These are phyloP conservation scores for Dusona sp. DNA, from an alignment of 2,888 invertebrate genomes.

Conservation along the genomic window DNA sequence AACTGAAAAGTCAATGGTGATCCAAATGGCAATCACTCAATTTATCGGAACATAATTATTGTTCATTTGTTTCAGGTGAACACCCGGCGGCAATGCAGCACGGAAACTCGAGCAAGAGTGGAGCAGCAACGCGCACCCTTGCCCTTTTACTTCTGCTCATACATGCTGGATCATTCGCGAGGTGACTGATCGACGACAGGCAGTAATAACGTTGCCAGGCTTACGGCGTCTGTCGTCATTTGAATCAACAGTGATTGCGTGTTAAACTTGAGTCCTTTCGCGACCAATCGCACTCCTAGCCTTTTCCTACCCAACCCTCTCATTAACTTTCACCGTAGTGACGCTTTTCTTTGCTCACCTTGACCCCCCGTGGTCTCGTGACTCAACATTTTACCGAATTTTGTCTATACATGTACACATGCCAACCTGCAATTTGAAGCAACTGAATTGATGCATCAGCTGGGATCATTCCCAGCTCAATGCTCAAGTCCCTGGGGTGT, in stretches of 20 bases:
- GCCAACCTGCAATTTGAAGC: constrained; percentile 33
- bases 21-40: background rate
- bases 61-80: constrained; percentile 82
- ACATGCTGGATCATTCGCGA: constrained; percentile 81
- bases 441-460: constrained; percentile 31
- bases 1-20: background rate
- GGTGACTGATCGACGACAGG: constrained; percentile 81
- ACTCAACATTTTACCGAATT: constrained; percentile 1
- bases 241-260: constrained; percentile 55
- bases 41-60: constrained; percentile 37
- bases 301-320: background rate
- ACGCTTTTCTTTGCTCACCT: constrained; percentile 13
- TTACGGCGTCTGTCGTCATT: constrained; percentile 45
- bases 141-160: constrained; percentile 80
- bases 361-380: background rate
- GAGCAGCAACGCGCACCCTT: constrained; percentile 81
- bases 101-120: constrained; percentile 85
- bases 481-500: background rate
- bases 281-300: constrained; percentile 45
- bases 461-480: background rate
- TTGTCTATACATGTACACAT: constrained; percentile 30
- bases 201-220: constrained; percentile 64
- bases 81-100: constrained; percentile 87
- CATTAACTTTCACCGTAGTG: constrained; percentile 34
- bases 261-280: constrained; percentile 42